Conservation (phyloP, 2,888 invertebrate species). For the Petrophora chlorosata region DNA sequence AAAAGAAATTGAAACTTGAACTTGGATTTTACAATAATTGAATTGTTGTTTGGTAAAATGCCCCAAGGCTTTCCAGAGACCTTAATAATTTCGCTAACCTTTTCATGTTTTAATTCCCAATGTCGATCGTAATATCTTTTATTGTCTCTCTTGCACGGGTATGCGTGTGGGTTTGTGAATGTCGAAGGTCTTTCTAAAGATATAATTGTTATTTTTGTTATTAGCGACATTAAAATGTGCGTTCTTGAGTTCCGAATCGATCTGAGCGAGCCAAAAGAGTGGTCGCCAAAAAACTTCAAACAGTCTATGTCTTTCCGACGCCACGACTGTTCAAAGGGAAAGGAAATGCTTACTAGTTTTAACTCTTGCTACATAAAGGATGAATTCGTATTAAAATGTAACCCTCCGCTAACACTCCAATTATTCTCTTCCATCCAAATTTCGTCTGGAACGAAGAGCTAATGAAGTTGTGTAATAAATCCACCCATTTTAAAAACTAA, state of each 20-base stretch:
- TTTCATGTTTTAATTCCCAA: slow-evolving; percentile 30
- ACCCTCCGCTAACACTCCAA: too few species aligned
- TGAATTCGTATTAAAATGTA: too few species aligned
- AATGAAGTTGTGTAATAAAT: too few species aligned
- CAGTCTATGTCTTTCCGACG: too few species aligned
- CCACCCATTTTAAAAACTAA: too few species aligned
- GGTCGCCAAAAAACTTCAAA: too few species aligned
- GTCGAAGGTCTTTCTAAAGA: slow-evolving; percentile 33
- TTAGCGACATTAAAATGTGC: slow-evolving; percentile 1
- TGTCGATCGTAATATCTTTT: slow-evolving; percentile 48
- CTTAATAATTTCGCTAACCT: slow-evolving; percentile 38
- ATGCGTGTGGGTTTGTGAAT: slow-evolving; percentile 44
- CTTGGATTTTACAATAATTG: slow-evolving; percentile 4
- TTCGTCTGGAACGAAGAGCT: too few species aligned
- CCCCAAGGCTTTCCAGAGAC: slow-evolving; percentile 19
- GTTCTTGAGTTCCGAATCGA: neutral
- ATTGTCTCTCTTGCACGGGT: slow-evolving; percentile 36
- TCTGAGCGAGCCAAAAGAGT: neutral
- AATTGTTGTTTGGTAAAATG: slow-evolving; percentile 9
- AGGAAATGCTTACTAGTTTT: too few species aligned
- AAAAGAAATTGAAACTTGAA: too few species aligned
- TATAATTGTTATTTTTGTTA: neutral
- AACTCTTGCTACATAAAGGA: too few species aligned
- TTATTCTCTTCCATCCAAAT: too few species aligned
- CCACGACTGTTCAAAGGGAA: too few species aligned